Percentiles rank a stretch among this genome's conserved stretches.
Evolutionary conservation across 2,888 invertebrate species (phyloP).

Genomic region (Lucinisca nassula): DNA sequence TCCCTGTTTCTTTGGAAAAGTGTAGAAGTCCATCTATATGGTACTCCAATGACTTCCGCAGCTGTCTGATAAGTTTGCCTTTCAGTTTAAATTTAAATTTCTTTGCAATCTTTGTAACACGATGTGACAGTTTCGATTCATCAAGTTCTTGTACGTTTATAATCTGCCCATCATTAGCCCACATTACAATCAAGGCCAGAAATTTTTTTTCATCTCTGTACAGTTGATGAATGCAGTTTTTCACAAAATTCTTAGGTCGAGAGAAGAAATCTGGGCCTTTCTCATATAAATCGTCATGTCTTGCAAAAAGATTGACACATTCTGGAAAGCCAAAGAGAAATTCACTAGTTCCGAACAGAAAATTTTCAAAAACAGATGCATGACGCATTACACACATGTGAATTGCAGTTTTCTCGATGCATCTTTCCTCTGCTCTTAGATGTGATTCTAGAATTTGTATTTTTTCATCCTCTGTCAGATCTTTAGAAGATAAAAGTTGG

Average conservation of each 20-base stretch:
- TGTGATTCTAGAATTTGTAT: constrained; percentile 30
- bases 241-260: constrained; percentile 52
- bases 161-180: constrained; percentile 32
- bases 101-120: not conserved
- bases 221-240: constrained; percentile 44
- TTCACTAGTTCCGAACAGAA: not conserved
- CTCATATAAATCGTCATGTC: constrained; percentile 33
- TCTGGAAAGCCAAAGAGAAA: constrained; percentile 55
- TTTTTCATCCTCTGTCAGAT: constrained; percentile 39
- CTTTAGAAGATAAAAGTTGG: constrained; percentile 28
- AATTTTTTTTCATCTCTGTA: constrained; percentile 44
- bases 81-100: constrained; percentile 33
- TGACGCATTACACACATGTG: not conserved
- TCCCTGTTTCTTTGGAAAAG: constrained; percentile 2
- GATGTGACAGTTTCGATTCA: not conserved
- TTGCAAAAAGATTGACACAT: constrained; percentile 49
- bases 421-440: not conserved
- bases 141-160: constrained; percentile 25
- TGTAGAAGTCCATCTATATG: constrained; percentile 39
- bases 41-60: constrained; percentile 34
- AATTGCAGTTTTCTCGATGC: not conserved
- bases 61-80: not conserved
- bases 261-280: constrained; percentile 26
- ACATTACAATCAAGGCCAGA: constrained; percentile 47
- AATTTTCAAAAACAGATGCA: not conserved